These are phyloP conservation scores for Nezara viridula DNA, from an alignment of 2,888 invertebrate genomes.

Conservation along the genomic window DNA sequence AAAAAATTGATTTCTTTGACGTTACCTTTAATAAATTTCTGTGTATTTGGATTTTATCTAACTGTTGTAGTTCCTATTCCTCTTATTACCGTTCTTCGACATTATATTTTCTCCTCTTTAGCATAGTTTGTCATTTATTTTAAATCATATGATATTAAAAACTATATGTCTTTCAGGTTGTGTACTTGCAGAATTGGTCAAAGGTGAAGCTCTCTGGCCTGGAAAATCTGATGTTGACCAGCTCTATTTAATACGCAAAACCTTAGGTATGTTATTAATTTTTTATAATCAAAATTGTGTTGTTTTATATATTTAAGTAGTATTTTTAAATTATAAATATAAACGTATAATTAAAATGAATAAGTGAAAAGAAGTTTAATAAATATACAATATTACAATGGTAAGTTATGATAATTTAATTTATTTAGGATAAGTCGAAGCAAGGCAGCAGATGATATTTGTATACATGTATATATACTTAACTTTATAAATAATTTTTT, in stretches of 20 bases:
- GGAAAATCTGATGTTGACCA: constrained; percentile 99
- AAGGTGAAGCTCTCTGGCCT: constrained; percentile 96
- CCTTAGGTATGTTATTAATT: constrained; percentile 75
- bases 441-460: too few species aligned
- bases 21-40: background rate
- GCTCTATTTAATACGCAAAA: constrained; percentile 93
- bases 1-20: background rate
- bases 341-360: background rate
- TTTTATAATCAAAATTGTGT: background rate
- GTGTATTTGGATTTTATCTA: background rate
- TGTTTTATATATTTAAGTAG: background rate
- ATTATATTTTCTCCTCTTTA: background rate
- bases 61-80: background rate
- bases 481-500: too few species aligned
- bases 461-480: too few species aligned
- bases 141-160: background rate
- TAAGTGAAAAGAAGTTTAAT: background rate
- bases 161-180: constrained; percentile 74
- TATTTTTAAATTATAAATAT: background rate
- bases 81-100: background rate
- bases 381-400: background rate
- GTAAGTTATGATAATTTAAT: too few species aligned
- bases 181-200: constrained; percentile 87
- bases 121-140: background rate
- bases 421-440: too few species aligned